These are phyloP conservation scores for Lutjanus argentimaculatus DNA, from an alignment of 2,797 vertebrate genomes.

Conservation along the genomic window DNA sequence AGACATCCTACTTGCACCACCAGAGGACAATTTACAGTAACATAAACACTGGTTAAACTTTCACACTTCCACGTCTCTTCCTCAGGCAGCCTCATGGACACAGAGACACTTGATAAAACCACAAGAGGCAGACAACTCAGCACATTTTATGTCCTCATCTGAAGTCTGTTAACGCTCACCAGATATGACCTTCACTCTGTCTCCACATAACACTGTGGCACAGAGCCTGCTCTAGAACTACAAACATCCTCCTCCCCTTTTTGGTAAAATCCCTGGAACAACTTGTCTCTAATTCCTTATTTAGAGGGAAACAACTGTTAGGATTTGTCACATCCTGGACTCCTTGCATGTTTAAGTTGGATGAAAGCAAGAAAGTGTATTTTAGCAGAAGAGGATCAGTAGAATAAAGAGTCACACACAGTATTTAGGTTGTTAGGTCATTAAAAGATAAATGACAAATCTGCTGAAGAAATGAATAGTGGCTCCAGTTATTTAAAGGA, in stretches of 20 bases:
- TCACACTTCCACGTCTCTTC: not conserved
- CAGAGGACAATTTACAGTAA: constrained; percentile 2
- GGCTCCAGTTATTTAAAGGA: not conserved
- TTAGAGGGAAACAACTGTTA: constrained; percentile 39
- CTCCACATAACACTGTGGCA: constrained; percentile 47
- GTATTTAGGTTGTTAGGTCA: constrained; percentile 8
- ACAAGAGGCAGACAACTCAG: constrained; percentile 17
- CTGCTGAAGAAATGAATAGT: not conserved
- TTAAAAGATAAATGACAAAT: constrained; percentile 12
- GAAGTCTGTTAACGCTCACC: constrained; percentile 42
- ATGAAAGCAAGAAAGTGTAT: constrained; percentile 11
- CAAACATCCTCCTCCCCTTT: constrained; percentile 59
- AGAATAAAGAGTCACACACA: constrained; percentile 14
- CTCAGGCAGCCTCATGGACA: constrained; percentile 4
- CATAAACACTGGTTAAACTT: constrained; percentile 4
- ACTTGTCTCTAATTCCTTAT: constrained; percentile 48
- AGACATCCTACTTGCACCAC: not conserved
- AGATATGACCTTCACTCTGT: constrained; percentile 59
- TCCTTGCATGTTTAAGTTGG: constrained; percentile 27
- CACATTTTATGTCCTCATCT: constrained; percentile 44
- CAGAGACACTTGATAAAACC: constrained; percentile 19
- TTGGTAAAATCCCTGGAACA: constrained; percentile 50
- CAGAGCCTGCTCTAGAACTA: constrained; percentile 27
- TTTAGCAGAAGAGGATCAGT: constrained; percentile 15
- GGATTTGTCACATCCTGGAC: constrained; percentile 33